Conservation (phyloP, 2,888 invertebrate species). For the Ganaspis brasiliensis region DNA sequence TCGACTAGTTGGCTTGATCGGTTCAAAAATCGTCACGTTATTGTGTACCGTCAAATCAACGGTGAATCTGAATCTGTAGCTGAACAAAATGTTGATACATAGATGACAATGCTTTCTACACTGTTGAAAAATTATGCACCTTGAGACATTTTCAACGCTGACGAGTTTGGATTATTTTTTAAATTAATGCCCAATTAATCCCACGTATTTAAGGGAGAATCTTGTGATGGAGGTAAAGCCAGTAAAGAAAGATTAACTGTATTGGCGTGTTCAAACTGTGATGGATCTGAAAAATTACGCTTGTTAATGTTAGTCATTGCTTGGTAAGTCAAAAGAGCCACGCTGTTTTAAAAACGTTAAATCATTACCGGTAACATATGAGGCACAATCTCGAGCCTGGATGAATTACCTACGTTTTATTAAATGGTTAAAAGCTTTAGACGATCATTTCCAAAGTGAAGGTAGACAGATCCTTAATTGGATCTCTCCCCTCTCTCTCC, state of each 20-base stretch:
- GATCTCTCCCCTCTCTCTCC: too few relatives aligned
- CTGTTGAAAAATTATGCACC: constrained; percentile 19
- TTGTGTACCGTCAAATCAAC: background rate
- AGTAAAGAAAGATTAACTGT: constrained; percentile 71
- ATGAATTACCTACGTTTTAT: constrained; percentile 70
- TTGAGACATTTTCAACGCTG: constrained; percentile 66
- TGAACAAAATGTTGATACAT: background rate
- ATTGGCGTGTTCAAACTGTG: constrained; percentile 69
- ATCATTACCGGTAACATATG: constrained; percentile 66
- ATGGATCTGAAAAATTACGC: constrained; percentile 70
- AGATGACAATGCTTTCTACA: background rate
- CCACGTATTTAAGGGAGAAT: constrained; percentile 64
- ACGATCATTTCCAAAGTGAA: constrained; percentile 64
- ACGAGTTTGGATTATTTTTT: constrained; percentile 66
- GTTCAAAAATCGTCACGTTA: background rate
- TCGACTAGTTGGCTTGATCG: background rate
- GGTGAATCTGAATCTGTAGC: background rate
- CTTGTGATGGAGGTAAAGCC: constrained; percentile 72
- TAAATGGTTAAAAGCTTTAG: constrained; percentile 58
- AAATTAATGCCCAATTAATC: constrained; percentile 65
- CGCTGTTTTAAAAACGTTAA: constrained; percentile 67
- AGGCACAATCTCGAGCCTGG: constrained; percentile 71
- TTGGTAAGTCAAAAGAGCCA: constrained; percentile 71
- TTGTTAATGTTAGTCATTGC: constrained; percentile 69
- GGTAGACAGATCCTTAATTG: constrained; percentile 68